Evolutionary conservation across 2,888 invertebrate genomes (phyloP), one percentile per base, ranked within the genome.

Genomic region (Allygus modestus): DNA sequence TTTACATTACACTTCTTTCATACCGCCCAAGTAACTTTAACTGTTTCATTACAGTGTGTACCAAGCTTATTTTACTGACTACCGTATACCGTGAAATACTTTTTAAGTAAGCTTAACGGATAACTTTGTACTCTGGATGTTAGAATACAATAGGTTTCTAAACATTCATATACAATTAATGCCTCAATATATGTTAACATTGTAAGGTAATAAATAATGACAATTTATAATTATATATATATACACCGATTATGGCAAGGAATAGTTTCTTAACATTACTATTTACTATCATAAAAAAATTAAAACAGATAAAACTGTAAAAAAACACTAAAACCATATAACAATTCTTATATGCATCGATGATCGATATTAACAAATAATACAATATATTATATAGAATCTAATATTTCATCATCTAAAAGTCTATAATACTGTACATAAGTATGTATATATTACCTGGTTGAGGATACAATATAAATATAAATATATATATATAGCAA

Each of bases 351-450:
- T 37, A 28, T 65, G 65, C 65, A 65, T 65, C 65, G 15, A 28
- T 28, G 2, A 65, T 65, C 65, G 15, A 28, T 65, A 65, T 28
- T 28, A 65, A 65, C 65, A 65, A 65, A 65, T 65, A 51, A 28
- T 65, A 65, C 65, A 65, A 65, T 65, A 65, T 31, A 65, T 28
- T 65, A 28, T 23, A 54, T 65, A 65, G 28, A 65, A 58, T 58
- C 58, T 58, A 58, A 15, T 26, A 28, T 28, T 17, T 31, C 20
- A 41, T n/a, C 26, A 37, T 23, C 73, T 73, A 28, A 65, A 65
- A 65, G 31, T 37, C 73, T 73, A 73, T 73, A 73, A 73, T 73
- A 73, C 73, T 73, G 73, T 73, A 73, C 73, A 73, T 41, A 73
- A 73, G 73, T 73, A 73, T 73, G 41, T 73, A 73, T 73, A 37